Evolutionary conservation across 2,888 invertebrate species (phyloP).

Genomic region (Acrobasis consociella): DNA sequence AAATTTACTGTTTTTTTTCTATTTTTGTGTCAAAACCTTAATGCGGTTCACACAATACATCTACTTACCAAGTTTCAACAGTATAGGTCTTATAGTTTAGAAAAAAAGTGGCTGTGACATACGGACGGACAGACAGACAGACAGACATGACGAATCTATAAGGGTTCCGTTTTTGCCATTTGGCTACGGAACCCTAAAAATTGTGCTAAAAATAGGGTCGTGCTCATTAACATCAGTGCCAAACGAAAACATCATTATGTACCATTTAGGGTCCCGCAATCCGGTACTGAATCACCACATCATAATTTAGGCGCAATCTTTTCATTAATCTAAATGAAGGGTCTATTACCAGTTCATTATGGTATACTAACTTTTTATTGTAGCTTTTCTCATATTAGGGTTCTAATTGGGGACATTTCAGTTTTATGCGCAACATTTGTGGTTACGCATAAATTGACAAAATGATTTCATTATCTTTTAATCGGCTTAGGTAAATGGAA

Average conservation of each 20-base stretch:
- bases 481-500: too few relatives aligned
- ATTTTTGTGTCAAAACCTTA: too few relatives aligned
- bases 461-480: not conserved
- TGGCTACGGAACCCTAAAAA: too few relatives aligned
- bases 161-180: too few relatives aligned
- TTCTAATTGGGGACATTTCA: not conserved
- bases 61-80: too few relatives aligned
- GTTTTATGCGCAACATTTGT: not conserved
- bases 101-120: too few relatives aligned
- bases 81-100: too few relatives aligned
- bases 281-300: not conserved
- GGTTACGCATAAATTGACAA: not conserved
- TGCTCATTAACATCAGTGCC: not conserved
- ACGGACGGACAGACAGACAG: too few relatives aligned
- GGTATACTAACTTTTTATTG: not conserved
- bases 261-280: not conserved
- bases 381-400: not conserved
- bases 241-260: not conserved
- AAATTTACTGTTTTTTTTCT: too few relatives aligned
- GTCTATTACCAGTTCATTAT: not conserved
- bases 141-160: too few relatives aligned
- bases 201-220: too few relatives aligned
- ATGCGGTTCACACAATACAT: too few relatives aligned
- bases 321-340: slow-evolving; percentile 3
- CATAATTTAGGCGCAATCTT: not conserved